A percentile compares a stretch with the other conserved stretches of the same genome.
phyloP scores from a whole-genome alignment of 2,888 invertebrate genomes.

The Hololepta plana region DNA sequence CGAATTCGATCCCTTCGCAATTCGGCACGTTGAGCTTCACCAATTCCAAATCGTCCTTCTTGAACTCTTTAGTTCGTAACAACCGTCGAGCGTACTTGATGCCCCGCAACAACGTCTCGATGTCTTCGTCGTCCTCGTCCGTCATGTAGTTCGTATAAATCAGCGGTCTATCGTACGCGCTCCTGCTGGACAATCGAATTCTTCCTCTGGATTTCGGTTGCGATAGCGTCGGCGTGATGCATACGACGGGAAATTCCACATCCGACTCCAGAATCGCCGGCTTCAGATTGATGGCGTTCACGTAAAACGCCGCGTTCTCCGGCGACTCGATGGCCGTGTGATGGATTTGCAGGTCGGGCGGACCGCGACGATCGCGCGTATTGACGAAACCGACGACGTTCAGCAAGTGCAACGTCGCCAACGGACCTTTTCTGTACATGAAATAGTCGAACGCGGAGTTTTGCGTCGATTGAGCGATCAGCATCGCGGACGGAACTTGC shows the following conservation, averaged over 20 bases:
- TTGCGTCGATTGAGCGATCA: background rate
- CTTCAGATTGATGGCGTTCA: too few relatives aligned
- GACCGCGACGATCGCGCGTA: slow-evolving; percentile 60
- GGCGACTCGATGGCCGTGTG: slow-evolving; percentile 81
- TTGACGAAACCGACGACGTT: slow-evolving; percentile 60
- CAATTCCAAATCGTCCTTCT: slow-evolving; percentile 57
- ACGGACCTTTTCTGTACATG: background rate
- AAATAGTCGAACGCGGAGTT: background rate
- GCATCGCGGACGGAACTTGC: too few relatives aligned
- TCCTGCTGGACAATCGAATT: slow-evolving; percentile 52
- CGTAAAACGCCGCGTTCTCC: too few relatives aligned
- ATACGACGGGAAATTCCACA: slow-evolving; percentile 1
- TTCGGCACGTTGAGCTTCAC: slow-evolving; percentile 60
- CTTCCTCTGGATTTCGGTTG: slow-evolving; percentile 63
- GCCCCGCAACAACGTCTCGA: background rate
- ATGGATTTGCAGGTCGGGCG: slow-evolving; percentile 80
- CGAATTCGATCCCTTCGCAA: slow-evolving; percentile 50
- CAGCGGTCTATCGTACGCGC: slow-evolving; percentile 70
- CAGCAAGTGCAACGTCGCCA: slow-evolving; percentile 5
- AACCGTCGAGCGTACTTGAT: background rate
- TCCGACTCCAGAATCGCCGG: too few relatives aligned
- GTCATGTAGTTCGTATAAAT: slow-evolving; percentile 86
- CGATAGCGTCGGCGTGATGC: slow-evolving; percentile 42
- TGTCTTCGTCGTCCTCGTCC: slow-evolving; percentile 25
- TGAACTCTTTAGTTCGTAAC: slow-evolving; percentile 47